Percentiles rank a stretch among this genome's conserved stretches.
Conservation (phyloP, 2,113 vertebrate genomes). For the Microtus oregoni region DNA sequence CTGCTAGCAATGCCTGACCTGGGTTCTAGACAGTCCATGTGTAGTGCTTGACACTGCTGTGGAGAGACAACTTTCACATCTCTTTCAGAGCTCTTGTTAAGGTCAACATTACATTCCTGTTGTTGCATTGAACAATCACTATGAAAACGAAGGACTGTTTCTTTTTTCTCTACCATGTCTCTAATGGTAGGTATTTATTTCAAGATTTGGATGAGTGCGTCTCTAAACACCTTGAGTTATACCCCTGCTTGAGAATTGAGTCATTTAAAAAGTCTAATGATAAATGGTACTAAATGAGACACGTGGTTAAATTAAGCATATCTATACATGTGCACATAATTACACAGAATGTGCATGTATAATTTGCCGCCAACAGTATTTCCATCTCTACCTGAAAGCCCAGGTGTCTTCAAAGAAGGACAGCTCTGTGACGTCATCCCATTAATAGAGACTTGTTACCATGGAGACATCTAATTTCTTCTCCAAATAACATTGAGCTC, state of each 20-base stretch:
- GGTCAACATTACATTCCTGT: conserved; percentile 63
- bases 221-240: conserved; percentile 36
- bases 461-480: conserved; percentile 70
- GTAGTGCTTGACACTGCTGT: conserved; percentile 14
- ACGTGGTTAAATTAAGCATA: conserved; percentile 66
- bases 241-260: conserved; percentile 50
- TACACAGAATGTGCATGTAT: conserved; percentile 60
- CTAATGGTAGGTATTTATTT: conserved; percentile 75
- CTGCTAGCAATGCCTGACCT: background rate
- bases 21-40: background rate
- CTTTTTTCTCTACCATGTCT: conserved; percentile 52
- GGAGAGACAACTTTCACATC: conserved; percentile 57
- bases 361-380: conserved; percentile 63
- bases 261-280: conserved; percentile 82
- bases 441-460: conserved; percentile 79
- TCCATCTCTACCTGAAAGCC: conserved; percentile 65
- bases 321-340: conserved; percentile 62
- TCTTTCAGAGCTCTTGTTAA: conserved; percentile 74
- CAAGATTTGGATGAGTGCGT: conserved; percentile 65
- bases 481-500: conserved; percentile 70
- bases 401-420: conserved; percentile 68
- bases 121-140: conserved; percentile 52
- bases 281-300: conserved; percentile 73
- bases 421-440: conserved; percentile 58
- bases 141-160: conserved; percentile 12